These are phyloP conservation scores for Macrostomum cliftonense DNA, from an alignment of 2,888 invertebrate species.

Conservation along the genomic window DNA sequence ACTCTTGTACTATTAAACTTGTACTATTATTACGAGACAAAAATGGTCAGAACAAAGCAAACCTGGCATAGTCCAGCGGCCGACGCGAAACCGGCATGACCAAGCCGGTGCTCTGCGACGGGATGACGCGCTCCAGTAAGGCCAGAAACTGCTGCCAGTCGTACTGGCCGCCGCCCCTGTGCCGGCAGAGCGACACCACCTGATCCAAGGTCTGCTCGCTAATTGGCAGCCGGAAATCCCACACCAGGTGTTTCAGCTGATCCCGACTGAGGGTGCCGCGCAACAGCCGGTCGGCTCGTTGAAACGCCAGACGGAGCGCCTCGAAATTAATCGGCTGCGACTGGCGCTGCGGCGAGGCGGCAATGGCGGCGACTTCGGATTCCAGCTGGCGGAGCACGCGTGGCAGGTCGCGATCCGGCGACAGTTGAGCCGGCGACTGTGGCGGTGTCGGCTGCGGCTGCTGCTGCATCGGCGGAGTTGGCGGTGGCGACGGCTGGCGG, in stretches of 20 bases:
- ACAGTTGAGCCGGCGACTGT: too few species aligned
- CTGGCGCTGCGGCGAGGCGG: constrained; percentile 3
- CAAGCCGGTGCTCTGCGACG: constrained; percentile 21
- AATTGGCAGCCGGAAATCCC: constrained; percentile 19
- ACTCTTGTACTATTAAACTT: too few species aligned
- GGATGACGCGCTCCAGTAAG: constrained; percentile 20
- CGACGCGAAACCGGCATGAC: constrained; percentile 23
- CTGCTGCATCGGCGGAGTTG: too few species aligned
- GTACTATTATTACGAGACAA: too few species aligned
- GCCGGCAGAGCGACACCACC: constrained; percentile 18
- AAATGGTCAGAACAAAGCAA: too few species aligned
- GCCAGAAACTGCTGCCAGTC: constrained; percentile 23
- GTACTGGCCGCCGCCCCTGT: constrained; percentile 21
- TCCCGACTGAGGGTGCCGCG: constrained; percentile 20
- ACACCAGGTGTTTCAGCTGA: constrained; percentile 24
- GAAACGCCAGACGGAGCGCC: constrained; percentile 17
- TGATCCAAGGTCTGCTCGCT: constrained; percentile 22
- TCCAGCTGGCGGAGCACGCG: constrained; percentile 20
- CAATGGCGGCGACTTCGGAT: constrained; percentile 22
- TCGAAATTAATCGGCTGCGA: constrained; percentile 23
- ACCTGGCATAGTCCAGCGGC: constrained; percentile 24
- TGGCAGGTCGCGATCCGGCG: too few species aligned
- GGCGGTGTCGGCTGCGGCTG: too few species aligned
- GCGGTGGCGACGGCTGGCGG: too few species aligned
- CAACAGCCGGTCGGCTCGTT: constrained; percentile 24